Evolutionary conservation across 1,140 invertebrate genomes (phyloP), one percentile per base, ranked within the genome.

Genomic region (Physella acuta): DNA sequence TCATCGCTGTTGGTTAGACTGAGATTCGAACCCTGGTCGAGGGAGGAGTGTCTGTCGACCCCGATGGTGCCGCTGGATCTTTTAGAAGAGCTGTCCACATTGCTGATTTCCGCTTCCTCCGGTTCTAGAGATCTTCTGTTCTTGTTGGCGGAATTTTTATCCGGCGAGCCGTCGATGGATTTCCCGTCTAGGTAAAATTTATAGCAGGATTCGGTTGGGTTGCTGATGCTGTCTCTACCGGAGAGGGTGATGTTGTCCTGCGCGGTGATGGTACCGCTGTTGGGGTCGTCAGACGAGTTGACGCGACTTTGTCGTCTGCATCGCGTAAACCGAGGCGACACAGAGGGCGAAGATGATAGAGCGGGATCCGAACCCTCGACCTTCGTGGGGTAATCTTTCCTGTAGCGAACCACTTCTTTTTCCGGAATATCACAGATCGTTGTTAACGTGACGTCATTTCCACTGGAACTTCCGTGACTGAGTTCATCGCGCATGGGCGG

Each of bases 241-340:
- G 39, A 44, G 39, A 44, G 39, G 8, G 58, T 5, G 37, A 8
- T 8, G 3, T 34, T 34, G 2, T 33, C 24, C 24, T 37, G 8
- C 34, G 58, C 24, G 24, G 8, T 34, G 5, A n/a, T 24, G 1
- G 11, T 33, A 36, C 37, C 16, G 8, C 5, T 60, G 3, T 28
- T 4, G 11, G 58, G 58, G 11, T 60, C 58, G 24, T 60, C 58
- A 3, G 8, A 4, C 11, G 58, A 60, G 1, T 17, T 16, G 20
- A 60, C 58, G 4, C 58, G 58, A 60, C 37, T 34, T 60, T 60
- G 58, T 24, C 58, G 30, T 36, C 58, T 3, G 26, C n/a, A 60
- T 17, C n/a, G 30, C 8, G 34, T 34, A 1, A 36, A 37, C 16
- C 58, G 30, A 1, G 58, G 58, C 2, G 58, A 36, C n/a, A 28